A percentile compares a stretch with the other conserved stretches of the same genome.
Conservation (phyloP, 2,797 vertebrate genomes). For the Falco peregrinus region DNA sequence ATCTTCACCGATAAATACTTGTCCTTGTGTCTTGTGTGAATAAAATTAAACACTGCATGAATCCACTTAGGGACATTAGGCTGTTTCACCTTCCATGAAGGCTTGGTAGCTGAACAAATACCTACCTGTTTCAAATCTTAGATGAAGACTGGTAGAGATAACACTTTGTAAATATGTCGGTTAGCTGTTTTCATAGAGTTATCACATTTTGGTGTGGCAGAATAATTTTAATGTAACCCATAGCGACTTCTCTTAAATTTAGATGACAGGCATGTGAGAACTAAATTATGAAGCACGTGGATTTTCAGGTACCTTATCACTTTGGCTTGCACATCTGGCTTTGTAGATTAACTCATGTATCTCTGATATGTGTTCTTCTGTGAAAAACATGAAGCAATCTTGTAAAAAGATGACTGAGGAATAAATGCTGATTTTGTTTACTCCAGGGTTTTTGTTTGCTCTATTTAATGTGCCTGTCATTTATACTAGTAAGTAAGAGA, state of each 20-base stretch:
- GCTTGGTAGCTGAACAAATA: constrained; percentile 73
- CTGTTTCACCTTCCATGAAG: constrained; percentile 90
- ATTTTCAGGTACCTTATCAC: background rate
- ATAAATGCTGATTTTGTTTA: constrained; percentile 73
- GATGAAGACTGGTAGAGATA: background rate
- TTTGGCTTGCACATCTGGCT: constrained; percentile 20
- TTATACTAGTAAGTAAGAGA: background rate
- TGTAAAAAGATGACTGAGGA: constrained; percentile 57
- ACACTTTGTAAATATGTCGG: background rate
- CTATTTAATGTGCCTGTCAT: constrained; percentile 4
- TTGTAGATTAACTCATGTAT: constrained; percentile 11
- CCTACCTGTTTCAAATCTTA: constrained; percentile 72
- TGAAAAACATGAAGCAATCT: constrained; percentile 20
- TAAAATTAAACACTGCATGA: background rate
- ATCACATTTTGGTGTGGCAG: background rate
- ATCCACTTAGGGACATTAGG: constrained; percentile 67
- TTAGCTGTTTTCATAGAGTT: background rate
- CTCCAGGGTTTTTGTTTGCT: constrained; percentile 12
- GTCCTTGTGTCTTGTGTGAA: background rate
- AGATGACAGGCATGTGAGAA: background rate
- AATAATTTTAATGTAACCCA: background rate
- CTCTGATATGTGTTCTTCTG: constrained; percentile 31
- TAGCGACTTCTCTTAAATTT: background rate
- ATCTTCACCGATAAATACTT: background rate
- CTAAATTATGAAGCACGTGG: background rate